A percentile compares a stretch with the other conserved stretches of the same genome.
These are phyloP conservation scores for Trissolcus japonicus DNA, from an alignment of 2,888 invertebrate genomes.

Conservation along the genomic window DNA sequence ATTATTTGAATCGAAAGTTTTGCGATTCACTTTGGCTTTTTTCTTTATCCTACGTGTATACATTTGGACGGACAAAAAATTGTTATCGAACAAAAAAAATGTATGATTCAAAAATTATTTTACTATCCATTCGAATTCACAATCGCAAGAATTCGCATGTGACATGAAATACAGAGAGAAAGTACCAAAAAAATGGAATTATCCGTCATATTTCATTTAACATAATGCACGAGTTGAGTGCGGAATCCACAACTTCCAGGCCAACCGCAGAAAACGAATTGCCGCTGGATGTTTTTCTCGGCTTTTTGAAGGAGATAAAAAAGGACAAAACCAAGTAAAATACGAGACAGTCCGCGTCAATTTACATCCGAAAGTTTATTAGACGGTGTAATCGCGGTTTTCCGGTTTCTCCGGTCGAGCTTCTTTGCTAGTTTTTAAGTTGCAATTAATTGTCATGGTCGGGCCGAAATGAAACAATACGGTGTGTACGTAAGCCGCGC, in stretches of 20 bases:
- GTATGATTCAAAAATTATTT: too few species aligned
- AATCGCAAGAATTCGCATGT: neutral
- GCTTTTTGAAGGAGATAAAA: too few species aligned
- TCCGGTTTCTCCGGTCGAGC: neutral
- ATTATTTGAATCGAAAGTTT: constrained; percentile 27
- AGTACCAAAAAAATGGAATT: neutral
- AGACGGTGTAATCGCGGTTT: constrained; percentile 4
- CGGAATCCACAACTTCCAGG: too few species aligned
- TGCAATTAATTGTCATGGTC: constrained; percentile 6
- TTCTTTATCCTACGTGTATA: too few species aligned
- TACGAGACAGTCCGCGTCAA: constrained; percentile 1
- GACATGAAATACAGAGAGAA: neutral
- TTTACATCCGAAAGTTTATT: constrained; percentile 10
- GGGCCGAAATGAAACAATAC: constrained; percentile 2
- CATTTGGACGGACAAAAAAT: too few species aligned
- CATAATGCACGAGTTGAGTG: neutral
- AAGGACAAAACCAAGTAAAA: neutral
- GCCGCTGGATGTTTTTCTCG: too few species aligned
- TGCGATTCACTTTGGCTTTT: neutral
- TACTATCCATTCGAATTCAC: neutral
- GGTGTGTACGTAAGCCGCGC: neutral
- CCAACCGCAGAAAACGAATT: too few species aligned
- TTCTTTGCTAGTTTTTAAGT: neutral
- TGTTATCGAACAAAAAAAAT: too few species aligned
- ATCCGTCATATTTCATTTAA: neutral